phyloP scores from a whole-genome alignment of 2,113 vertebrate species.

The Micromys minutus region DNA sequence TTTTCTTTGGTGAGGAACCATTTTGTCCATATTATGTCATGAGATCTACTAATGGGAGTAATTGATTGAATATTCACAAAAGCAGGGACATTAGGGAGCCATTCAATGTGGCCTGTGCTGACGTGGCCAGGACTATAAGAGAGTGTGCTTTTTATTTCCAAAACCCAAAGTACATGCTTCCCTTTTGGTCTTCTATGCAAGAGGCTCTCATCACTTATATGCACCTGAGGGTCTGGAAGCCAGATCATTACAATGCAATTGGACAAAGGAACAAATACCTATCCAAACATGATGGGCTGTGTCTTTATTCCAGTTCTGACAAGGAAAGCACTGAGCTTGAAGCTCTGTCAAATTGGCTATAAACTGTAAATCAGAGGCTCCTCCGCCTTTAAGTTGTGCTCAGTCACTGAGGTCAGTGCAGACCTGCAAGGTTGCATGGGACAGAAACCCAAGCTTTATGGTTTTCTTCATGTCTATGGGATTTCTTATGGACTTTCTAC shows the following conservation, averaged over 20 bases:
- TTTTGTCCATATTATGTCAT: constrained; percentile 39
- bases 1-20: constrained; percentile 56
- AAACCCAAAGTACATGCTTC: constrained; percentile 38
- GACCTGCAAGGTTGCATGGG: not conserved
- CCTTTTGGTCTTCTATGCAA: not conserved
- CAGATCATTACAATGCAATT: not conserved
- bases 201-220: not conserved
- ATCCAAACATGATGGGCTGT: constrained; percentile 15
- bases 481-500: not conserved
- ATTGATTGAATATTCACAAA: constrained; percentile 37
- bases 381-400: not conserved
- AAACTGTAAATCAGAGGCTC: not conserved
- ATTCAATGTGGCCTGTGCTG: constrained; percentile 53
- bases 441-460: not conserved
- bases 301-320: constrained; percentile 38
- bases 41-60: constrained; percentile 57
- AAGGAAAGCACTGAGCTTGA: not conserved
- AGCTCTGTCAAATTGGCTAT: not conserved
- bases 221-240: not conserved
- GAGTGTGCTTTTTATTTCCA: constrained; percentile 58
- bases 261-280: not conserved
- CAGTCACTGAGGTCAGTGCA: not conserved
- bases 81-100: constrained; percentile 5
- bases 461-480: constrained; percentile 17
- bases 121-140: not conserved